Base-by-base conservation (phyloP, 1,140 invertebrate species). In the Phenacoccus solenopsis region DNA sequence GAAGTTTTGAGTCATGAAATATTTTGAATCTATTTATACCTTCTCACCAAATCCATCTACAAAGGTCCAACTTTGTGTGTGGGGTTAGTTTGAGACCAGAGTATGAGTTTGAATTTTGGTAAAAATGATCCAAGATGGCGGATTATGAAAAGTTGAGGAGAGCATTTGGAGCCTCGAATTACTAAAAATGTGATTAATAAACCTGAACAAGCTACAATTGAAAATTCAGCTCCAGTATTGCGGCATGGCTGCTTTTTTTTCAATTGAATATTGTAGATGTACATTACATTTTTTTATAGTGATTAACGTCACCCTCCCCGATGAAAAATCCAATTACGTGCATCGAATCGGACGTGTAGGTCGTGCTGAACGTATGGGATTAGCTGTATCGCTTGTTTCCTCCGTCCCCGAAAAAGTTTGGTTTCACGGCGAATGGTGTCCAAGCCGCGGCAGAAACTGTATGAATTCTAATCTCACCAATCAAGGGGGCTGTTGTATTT, bases 271-370 rank as follows among this genome's bases (percentile, higher is more conserved):
- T n/a, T 38, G n/a, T 38, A 10, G 32, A n/a, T 38, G 9, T 38
- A 38, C 32, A n/a, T n/a, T 38, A 9, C 32, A 38, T 27, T 24
- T 9, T 64, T 75, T 80, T 78, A 69, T 79, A 94, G 92, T 98
- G 82, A 98, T 99, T 73, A 99, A 99, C 79, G 84, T 99, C 0
- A 99, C 97, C 0, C 81, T 99, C 59, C 95, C 95, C 0, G 98
- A 99, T 81, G 98, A 99, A 77, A 99, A 99, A 80, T 90, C 96
- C 1, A 99, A 98, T 81, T 99, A 99, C 79, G 94, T 99, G 20
- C 98, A 99, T 80, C 86, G 98, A 70, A 99, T 99, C 80, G 98
- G 98, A 25, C 85, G 98, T 75, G 97, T 99, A 10, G 98, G 98
- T 1, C 84, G 98, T 75, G 97, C 97, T 16, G 97, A 99, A 78